Conservation (phyloP, 2,888 invertebrate species). For the Scelioninae gen. 2 region DNA sequence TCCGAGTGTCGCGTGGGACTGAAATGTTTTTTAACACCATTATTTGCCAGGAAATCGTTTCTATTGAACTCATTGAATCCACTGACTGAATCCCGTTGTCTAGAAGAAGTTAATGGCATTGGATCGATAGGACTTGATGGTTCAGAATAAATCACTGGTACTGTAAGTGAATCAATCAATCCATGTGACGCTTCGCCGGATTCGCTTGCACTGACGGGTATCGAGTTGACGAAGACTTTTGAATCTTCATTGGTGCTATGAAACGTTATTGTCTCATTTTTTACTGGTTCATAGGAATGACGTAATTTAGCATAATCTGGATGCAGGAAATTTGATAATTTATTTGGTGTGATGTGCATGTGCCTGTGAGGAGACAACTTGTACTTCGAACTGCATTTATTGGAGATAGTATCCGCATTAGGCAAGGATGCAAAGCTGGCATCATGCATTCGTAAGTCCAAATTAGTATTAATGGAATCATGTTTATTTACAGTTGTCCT, state of each 20-base stretch:
- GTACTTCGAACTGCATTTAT: constrained; percentile 57
- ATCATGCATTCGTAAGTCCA: constrained; percentile 60
- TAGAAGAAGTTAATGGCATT: constrained; percentile 63
- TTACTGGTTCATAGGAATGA: constrained; percentile 13
- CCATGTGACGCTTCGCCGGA: constrained; percentile 60
- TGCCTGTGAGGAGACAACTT: constrained; percentile 60
- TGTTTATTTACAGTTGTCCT: constrained; percentile 35
- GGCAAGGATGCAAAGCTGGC: constrained; percentile 62
- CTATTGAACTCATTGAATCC: constrained; percentile 11
- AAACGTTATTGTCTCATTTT: constrained; percentile 41
- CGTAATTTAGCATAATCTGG: constrained; percentile 52
- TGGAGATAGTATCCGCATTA: constrained; percentile 53
- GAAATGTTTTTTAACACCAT: constrained; percentile 9
- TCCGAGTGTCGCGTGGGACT: constrained; percentile 68
- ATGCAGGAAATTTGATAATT: constrained; percentile 64
- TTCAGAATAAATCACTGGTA: constrained; percentile 71
- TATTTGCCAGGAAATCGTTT: constrained; percentile 13
- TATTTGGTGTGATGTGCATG: constrained; percentile 68
- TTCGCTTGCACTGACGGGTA: constrained; percentile 64
- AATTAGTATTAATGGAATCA: constrained; percentile 58
- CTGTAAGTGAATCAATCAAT: constrained; percentile 63
- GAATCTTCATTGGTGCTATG: constrained; percentile 58
- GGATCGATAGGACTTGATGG: constrained; percentile 72
- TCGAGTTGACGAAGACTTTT: constrained; percentile 65
- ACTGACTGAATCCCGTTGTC: constrained; percentile 2